These are phyloP conservation scores for Syngnathus acus DNA, from an alignment of 2,797 vertebrate species.

Conservation along the genomic window DNA sequence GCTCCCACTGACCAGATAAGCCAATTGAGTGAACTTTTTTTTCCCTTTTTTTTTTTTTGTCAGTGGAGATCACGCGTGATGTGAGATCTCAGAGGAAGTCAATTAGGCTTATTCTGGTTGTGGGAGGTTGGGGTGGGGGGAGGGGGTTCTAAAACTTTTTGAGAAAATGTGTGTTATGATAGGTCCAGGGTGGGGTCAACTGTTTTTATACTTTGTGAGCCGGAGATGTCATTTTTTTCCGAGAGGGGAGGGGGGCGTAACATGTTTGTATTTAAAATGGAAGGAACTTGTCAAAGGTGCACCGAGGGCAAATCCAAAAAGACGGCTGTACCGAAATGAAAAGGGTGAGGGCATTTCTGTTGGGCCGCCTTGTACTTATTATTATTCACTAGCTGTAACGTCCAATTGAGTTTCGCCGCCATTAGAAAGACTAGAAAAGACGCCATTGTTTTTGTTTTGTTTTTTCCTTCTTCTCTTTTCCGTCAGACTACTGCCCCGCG, in stretches of 20 bases:
- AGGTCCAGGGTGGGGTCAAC: conserved; percentile 36
- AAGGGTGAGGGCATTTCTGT: conserved; percentile 38
- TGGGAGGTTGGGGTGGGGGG: conserved; percentile 18
- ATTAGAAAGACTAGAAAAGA: conserved; percentile 25
- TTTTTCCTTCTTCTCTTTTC: conserved; percentile 27
- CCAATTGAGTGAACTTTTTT: background rate
- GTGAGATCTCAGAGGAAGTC: conserved; percentile 9
- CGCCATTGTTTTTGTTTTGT: conserved; percentile 23
- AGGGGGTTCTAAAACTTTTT: conserved; percentile 38
- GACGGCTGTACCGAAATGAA: conserved; percentile 22
- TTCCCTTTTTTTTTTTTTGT: background rate
- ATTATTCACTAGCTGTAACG: conserved; percentile 42
- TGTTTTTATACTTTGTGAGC: conserved; percentile 66
- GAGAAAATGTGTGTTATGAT: conserved; percentile 56
- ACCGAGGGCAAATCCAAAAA: background rate
- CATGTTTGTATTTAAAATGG: conserved; percentile 66
- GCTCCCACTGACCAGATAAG: background rate
- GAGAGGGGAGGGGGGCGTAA: conserved; percentile 44
- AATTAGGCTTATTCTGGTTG: conserved; percentile 20
- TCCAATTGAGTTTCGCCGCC: conserved; percentile 37
- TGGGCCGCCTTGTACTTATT: conserved; percentile 20
- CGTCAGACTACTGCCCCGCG: conserved; percentile 45
- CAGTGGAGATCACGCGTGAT: conserved; percentile 23
- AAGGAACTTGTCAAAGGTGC: conserved; percentile 15
- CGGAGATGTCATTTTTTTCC: conserved; percentile 36